A percentile compares a stretch with the other conserved stretches of the same genome.
Conservation (phyloP, 2,888 invertebrate species). For the Carabus problematicus region DNA sequence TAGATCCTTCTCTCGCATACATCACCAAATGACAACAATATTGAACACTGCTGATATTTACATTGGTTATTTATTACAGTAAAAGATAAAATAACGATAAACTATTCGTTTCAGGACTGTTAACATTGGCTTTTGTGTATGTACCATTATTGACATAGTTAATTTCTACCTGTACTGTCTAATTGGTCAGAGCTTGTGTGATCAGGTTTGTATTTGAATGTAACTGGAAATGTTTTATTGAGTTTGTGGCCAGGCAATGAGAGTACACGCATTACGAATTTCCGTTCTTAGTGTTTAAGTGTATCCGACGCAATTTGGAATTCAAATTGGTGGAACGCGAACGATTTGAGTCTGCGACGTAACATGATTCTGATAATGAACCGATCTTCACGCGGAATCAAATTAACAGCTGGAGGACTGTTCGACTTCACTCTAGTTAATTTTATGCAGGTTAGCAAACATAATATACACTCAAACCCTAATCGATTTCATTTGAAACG, state of each 20-base stretch:
- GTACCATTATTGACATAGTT: conserved; percentile 23
- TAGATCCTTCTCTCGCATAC: too few species aligned
- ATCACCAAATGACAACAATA: too few species aligned
- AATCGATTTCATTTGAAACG: too few species aligned
- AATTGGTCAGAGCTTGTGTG: conserved; percentile 24
- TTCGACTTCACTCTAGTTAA: conserved; percentile 20
- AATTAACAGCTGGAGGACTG: conserved; percentile 28
- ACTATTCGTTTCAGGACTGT: conserved; percentile 11
- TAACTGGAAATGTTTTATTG: background rate
- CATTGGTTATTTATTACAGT: too few species aligned
- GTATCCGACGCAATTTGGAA: conserved; percentile 23
- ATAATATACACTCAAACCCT: background rate
- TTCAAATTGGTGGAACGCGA: conserved; percentile 28
- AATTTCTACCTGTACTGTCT: conserved; percentile 32
- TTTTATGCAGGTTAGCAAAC: conserved; percentile 25
- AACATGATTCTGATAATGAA: conserved; percentile 26
- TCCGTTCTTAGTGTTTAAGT: conserved; percentile 26
- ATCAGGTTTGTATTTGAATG: conserved; percentile 17
- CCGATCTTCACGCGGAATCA: conserved; percentile 17
- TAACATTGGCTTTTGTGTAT: conserved; percentile 25
- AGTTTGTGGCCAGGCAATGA: too few species aligned
- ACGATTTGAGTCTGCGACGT: conserved; percentile 5
- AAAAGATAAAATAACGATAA: background rate
- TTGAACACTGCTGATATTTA: too few species aligned
- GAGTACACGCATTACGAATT: background rate